phyloP scores from a whole-genome alignment of 2,797 vertebrate genomes.

The Gobio occitaniae region DNA sequence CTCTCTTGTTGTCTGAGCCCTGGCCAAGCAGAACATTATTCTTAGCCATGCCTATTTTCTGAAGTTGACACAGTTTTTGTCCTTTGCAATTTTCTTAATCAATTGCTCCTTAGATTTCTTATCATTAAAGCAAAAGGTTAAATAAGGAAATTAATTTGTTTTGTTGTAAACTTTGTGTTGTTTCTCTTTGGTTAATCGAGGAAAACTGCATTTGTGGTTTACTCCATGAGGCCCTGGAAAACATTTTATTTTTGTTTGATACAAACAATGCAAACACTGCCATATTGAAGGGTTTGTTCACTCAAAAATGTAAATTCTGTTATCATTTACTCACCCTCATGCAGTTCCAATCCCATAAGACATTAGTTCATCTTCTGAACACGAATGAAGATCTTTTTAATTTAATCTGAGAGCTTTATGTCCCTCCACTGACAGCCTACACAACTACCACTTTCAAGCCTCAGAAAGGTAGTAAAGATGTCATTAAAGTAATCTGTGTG shows the following conservation, averaged over 20 bases:
- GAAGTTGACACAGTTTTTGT: constrained; percentile 22
- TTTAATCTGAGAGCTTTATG: no score
- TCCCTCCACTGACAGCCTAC: no score
- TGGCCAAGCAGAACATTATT: constrained; percentile 55
- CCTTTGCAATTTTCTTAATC: constrained; percentile 18
- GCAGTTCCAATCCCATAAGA: background rate
- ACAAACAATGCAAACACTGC: background rate
- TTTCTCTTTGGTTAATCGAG: background rate
- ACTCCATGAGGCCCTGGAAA: background rate
- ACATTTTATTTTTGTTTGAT: background rate
- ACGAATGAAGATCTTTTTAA: background rate
- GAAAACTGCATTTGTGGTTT: background rate
- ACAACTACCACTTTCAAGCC: no score
- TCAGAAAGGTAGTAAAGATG: no score
- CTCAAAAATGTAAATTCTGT: background rate
- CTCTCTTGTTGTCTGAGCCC: constrained; percentile 57
- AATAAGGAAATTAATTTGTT: background rate
- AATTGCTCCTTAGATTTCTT: background rate
- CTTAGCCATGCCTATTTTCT: constrained; percentile 49
- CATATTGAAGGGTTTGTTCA: background rate
- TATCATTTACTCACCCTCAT: background rate
- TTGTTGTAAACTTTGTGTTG: background rate
- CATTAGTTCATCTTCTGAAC: background rate
- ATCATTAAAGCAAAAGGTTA: constrained; percentile 11
- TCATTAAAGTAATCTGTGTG: no score